A percentile compares a stretch with the other conserved stretches of the same genome.
Evolutionary conservation across 2,113 vertebrate species (phyloP).

Genomic region (Pleuronectes platessa): DNA sequence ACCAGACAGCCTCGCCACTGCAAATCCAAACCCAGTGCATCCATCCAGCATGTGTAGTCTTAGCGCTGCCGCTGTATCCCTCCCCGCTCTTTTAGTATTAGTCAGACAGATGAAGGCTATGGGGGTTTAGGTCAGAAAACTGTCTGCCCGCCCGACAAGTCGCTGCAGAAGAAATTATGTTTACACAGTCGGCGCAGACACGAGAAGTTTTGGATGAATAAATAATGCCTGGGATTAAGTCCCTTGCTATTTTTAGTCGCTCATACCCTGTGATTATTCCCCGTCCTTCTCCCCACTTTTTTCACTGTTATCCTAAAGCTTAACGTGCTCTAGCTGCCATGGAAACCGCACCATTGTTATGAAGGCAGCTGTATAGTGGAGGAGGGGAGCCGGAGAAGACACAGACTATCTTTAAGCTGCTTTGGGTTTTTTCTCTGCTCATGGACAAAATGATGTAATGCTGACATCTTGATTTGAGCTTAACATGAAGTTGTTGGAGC

Average conservation of each 20-base stretch:
- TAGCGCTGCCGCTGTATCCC: not conserved
- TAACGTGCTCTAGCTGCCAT: conserved; percentile 75
- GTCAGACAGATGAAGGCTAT: conserved; percentile 19
- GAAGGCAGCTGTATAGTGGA: conserved; percentile 53
- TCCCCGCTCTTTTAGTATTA: conserved; percentile 13
- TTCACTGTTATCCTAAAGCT: conserved; percentile 72
- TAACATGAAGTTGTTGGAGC: not conserved
- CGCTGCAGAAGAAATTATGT: conserved; percentile 52
- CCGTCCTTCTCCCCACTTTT: conserved; percentile 61
- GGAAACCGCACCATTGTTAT: conserved; percentile 75
- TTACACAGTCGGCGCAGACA: conserved; percentile 57
- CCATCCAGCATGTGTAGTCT: not conserved
- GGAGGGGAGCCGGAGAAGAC: conserved; percentile 56
- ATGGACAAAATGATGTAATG: not conserved
- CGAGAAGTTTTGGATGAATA: conserved; percentile 71
- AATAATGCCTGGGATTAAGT: conserved; percentile 75
- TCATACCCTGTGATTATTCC: conserved; percentile 69
- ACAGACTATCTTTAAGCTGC: conserved; percentile 21
- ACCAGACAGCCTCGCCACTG: not conserved
- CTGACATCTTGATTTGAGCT: not conserved
- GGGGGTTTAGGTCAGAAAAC: conserved; percentile 42
- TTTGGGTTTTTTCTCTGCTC: not conserved
- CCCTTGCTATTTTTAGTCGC: conserved; percentile 74
- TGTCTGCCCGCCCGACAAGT: not conserved
- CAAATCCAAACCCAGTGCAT: conserved; percentile 9